A percentile compares a stretch with the other conserved stretches of the same genome.
These are phyloP conservation scores for Hyles lineata DNA, from an alignment of 2,888 invertebrate species.

Conservation along the genomic window DNA sequence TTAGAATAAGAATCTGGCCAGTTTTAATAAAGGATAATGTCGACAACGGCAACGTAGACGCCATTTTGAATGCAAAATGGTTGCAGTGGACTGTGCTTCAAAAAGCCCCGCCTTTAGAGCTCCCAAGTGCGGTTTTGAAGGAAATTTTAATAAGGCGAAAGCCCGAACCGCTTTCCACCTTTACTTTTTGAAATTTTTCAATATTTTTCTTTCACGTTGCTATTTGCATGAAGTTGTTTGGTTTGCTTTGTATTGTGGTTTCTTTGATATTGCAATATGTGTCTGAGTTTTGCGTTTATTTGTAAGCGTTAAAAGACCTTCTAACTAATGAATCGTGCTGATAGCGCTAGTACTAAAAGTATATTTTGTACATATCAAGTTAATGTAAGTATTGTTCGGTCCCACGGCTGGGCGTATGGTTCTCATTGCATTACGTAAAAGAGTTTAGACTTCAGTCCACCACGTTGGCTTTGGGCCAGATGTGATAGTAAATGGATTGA, in stretches of 20 bases:
- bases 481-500: neutral
- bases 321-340: too few relatives aligned
- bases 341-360: neutral
- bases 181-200: slow-evolving; percentile 50
- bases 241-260: slow-evolving; percentile 27
- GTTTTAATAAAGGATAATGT: slow-evolving; percentile 55
- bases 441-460: neutral
- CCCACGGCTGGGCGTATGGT: neutral
- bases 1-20: slow-evolving; percentile 57
- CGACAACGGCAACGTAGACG: slow-evolving; percentile 42
- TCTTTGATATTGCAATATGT: neutral
- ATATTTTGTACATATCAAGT: neutral
- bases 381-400: neutral
- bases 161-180: slow-evolving; percentile 46
- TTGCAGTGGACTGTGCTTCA: slow-evolving; percentile 47
- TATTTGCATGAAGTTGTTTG: slow-evolving; percentile 36
- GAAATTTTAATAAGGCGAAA: slow-evolving; percentile 64
- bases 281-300: neutral
- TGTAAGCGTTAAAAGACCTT: too few relatives aligned
- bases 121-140: slow-evolving; percentile 44
- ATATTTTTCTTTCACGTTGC: slow-evolving; percentile 44
- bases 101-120: slow-evolving; percentile 42
- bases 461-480: neutral
- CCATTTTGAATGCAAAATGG: slow-evolving; percentile 56
- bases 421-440: neutral